Conservation (phyloP, 2,888 invertebrate species). For the Hecatera dysodea region DNA sequence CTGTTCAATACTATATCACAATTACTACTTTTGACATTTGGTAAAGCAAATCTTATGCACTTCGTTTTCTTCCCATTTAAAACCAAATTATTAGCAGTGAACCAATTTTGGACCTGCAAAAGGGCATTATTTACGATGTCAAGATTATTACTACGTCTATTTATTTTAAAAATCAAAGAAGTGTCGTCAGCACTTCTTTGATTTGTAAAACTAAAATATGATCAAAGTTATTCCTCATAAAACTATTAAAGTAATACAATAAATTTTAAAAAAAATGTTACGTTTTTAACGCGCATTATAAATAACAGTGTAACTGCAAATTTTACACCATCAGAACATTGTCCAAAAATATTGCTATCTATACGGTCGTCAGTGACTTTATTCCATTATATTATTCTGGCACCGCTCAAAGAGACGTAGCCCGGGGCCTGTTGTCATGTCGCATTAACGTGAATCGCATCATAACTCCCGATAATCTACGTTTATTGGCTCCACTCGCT, state of each 20-base stretch:
- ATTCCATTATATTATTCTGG: slow-evolving; percentile 58
- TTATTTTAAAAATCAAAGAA: too few species aligned
- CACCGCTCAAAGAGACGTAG: slow-evolving; percentile 61
- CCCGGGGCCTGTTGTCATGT: slow-evolving; percentile 87
- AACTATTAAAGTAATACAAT: neutral
- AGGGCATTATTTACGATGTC: too few species aligned
- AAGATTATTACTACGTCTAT: too few species aligned
- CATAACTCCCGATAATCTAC: slow-evolving; percentile 90
- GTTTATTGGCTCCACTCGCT: slow-evolving; percentile 88
- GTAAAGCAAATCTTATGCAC: too few species aligned
- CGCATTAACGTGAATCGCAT: slow-evolving; percentile 89
- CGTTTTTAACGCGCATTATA: neutral
- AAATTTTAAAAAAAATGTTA: neutral
- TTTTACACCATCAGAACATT: neutral
- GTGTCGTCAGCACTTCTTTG: too few species aligned
- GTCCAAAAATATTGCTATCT: neutral
- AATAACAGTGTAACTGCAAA: slow-evolving; percentile 9
- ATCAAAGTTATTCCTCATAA: neutral
- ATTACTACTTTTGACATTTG: too few species aligned
- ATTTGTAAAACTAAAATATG: too few species aligned
- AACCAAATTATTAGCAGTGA: too few species aligned
- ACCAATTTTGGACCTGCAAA: too few species aligned
- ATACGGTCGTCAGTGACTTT: slow-evolving; percentile 17
- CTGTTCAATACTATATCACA: too few species aligned
- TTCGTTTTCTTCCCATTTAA: too few species aligned